Evolutionary conservation across 2,113 vertebrate species (phyloP).

Genomic region (Mormyrus iriodes): DNA sequence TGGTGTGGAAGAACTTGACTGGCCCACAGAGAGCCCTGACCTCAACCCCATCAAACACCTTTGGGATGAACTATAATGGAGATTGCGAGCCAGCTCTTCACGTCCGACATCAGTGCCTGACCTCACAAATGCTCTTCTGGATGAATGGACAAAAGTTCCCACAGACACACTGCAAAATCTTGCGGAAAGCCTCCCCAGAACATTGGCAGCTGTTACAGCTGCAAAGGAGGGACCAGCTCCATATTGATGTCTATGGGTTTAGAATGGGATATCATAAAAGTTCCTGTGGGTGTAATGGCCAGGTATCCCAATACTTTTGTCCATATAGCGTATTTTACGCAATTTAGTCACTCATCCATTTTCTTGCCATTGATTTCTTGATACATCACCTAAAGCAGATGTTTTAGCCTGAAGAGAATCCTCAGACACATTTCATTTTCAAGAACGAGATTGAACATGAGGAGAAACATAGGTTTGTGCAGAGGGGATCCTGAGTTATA

Average conservation of each 20-base stretch:
- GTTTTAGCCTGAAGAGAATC: conserved; percentile 31
- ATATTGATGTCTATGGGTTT: neutral
- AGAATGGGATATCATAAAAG: neutral
- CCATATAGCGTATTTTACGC: neutral
- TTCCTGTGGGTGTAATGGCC: neutral
- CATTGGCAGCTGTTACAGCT: neutral
- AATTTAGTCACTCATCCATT: conserved; percentile 21
- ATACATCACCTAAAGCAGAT: conserved; percentile 42
- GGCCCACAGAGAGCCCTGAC: neutral
- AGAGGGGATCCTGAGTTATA: neutral
- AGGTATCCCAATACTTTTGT: neutral
- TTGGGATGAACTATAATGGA: neutral
- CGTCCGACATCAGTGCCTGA: neutral
- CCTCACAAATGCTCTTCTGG: neutral
- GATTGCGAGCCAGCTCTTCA: neutral
- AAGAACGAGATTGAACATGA: conserved; percentile 17
- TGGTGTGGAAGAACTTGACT: neutral
- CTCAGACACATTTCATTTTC: conserved; percentile 17
- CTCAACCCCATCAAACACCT: neutral
- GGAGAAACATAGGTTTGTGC: conserved; percentile 1
- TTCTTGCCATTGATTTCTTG: conserved; percentile 37
- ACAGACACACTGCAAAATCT: neutral
- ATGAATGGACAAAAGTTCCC: neutral
- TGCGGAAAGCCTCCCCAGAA: neutral
- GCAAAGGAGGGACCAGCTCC: neutral